These are phyloP conservation scores for Monochamus alternatus DNA, from an alignment of 2,888 invertebrate genomes.

Conservation along the genomic window DNA sequence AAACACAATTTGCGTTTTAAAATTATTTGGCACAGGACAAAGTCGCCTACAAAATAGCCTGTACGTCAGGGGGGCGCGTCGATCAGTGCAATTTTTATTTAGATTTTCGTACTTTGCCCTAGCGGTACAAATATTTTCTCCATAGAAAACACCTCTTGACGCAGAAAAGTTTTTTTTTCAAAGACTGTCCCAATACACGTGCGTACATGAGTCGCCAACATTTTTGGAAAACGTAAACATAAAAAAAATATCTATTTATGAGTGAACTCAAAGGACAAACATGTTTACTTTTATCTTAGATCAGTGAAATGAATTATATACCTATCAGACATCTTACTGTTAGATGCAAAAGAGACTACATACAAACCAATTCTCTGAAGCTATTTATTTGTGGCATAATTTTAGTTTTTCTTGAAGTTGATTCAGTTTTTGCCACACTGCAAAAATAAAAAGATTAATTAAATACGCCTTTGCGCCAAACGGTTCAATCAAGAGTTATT, in stretches of 20 bases:
- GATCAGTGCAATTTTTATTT: not conserved
- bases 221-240: not conserved
- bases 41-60: not conserved
- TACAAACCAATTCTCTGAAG: too few species aligned
- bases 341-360: too few species aligned
- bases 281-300: too few species aligned
- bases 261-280: too few species aligned
- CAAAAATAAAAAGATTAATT: too few species aligned
- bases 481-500: too few species aligned
- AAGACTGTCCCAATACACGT: not conserved
- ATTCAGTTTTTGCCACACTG: too few species aligned
- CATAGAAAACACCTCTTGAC: not conserved
- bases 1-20: constrained; percentile 8
- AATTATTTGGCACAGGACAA: not conserved
- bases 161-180: not conserved
- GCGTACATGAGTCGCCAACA: not conserved
- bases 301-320: too few species aligned
- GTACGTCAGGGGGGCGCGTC: constrained; percentile 4
- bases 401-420: too few species aligned
- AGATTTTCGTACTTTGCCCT: not conserved
- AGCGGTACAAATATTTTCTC: not conserved
- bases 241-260: not conserved
- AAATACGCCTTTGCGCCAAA: too few species aligned
- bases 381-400: too few species aligned
- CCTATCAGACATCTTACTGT: too few species aligned